Conservation (phyloP, 2,797 vertebrate genomes). For the Gymnocypris eckloni region DNA sequence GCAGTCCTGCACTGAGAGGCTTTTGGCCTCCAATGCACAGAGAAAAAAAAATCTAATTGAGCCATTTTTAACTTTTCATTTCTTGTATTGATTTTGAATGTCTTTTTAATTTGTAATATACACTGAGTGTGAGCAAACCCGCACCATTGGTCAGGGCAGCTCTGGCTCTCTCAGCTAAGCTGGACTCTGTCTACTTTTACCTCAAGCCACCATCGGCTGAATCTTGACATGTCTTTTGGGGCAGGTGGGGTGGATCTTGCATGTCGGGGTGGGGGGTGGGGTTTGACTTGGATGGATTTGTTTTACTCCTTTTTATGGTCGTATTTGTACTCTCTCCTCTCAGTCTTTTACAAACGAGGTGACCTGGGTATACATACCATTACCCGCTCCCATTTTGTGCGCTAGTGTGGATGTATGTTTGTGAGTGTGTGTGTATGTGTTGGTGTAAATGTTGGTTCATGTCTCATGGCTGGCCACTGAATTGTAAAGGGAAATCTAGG, state of each 20-base stretch:
- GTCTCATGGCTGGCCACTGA: slow-evolving; percentile 84
- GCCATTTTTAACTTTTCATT: slow-evolving; percentile 84
- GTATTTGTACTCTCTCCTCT: slow-evolving; percentile 88
- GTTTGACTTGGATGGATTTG: slow-evolving; percentile 80
- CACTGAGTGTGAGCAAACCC: slow-evolving; percentile 85
- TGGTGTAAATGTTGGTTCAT: slow-evolving; percentile 57
- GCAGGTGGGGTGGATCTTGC: slow-evolving; percentile 74
- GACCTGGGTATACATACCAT: slow-evolving; percentile 83
- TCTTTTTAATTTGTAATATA: slow-evolving; percentile 79
- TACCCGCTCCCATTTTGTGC: slow-evolving; percentile 76
- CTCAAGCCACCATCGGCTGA: slow-evolving; percentile 89
- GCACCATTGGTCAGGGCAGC: slow-evolving; percentile 80
- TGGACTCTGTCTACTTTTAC: slow-evolving; percentile 95
- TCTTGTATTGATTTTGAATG: slow-evolving; percentile 73
- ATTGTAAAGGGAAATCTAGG: slow-evolving; percentile 91
- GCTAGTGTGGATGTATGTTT: slow-evolving; percentile 47
- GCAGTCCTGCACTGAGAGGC: slow-evolving; percentile 87
- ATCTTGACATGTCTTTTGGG: slow-evolving; percentile 82
- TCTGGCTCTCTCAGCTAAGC: slow-evolving; percentile 81
- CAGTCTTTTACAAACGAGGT: slow-evolving; percentile 87
- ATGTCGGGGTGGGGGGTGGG: slow-evolving; percentile 55
- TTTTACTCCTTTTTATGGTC: slow-evolving; percentile 78
- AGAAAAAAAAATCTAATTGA: slow-evolving; percentile 81
- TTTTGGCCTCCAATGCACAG: slow-evolving; percentile 81
- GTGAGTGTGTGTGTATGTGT: slow-evolving; percentile 55